A percentile compares a stretch with the other conserved stretches of the same genome.
Conservation (phyloP, 2,888 invertebrate genomes). For the Smittia aterrima region DNA sequence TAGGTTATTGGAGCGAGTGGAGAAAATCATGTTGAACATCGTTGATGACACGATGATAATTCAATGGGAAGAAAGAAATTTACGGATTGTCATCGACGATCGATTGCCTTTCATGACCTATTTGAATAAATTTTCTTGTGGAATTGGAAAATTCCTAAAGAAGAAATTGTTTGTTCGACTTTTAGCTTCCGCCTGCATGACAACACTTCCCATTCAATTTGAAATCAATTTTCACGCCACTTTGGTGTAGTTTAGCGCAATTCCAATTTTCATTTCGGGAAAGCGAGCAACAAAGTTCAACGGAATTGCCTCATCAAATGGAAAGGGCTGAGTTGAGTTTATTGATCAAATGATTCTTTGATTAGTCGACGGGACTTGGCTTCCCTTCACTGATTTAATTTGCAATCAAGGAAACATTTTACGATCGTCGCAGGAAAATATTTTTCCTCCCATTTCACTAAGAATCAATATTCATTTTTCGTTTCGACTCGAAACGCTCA, state of each 20-base stretch:
- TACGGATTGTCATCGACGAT: neutral
- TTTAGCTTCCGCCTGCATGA: neutral
- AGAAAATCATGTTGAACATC: neutral
- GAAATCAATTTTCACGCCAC: constrained; percentile 10
- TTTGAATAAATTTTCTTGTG: neutral
- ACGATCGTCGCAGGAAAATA: neutral
- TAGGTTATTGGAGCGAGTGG: constrained; percentile 3
- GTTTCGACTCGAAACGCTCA: neutral
- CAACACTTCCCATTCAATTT: neutral
- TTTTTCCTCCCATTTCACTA: neutral
- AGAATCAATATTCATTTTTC: constrained; percentile 10
- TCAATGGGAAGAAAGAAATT: neutral
- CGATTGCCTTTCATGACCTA: neutral
- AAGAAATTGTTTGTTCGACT: neutral
- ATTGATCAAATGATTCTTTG: neutral
- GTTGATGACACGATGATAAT: neutral
- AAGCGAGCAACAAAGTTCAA: too few relatives aligned
- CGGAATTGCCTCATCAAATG: too few relatives aligned
- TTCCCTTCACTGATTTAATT: neutral
- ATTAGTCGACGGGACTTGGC: neutral
- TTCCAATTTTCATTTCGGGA: neutral
- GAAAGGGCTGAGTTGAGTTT: neutral
- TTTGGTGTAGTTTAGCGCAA: neutral
- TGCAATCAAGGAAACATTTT: neutral
- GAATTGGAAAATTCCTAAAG: neutral